A percentile compares a stretch with the other conserved stretches of the same genome.
phyloP scores from a whole-genome alignment of 1,140 invertebrate species.

The Neuroterus valhalla region DNA sequence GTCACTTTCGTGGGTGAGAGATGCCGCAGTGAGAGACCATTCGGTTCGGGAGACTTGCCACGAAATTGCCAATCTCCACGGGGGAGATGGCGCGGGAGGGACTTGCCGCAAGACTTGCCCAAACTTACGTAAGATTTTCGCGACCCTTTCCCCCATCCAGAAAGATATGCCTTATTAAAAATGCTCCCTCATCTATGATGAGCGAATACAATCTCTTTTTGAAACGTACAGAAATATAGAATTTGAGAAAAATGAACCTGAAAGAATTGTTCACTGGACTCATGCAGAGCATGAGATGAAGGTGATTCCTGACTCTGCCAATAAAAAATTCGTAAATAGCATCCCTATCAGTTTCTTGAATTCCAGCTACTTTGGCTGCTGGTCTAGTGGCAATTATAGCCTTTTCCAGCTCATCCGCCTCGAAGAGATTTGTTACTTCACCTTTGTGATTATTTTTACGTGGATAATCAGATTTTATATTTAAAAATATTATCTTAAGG shows the following conservation, averaged over 20 bases:
- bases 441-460: slow-evolving; percentile 69
- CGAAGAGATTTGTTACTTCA: slow-evolving; percentile 90
- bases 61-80: no score
- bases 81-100: no score
- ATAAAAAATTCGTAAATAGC: slow-evolving; percentile 89
- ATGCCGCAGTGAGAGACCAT: no score
- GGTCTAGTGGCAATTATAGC: slow-evolving; percentile 83
- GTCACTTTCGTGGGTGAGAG: no score
- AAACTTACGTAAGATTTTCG: no score
- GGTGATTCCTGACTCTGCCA: slow-evolving; percentile 84
- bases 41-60: no score
- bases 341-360: slow-evolving; percentile 82
- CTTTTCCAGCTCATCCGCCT: slow-evolving; percentile 89
- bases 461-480: slow-evolving; percentile 48
- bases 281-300: slow-evolving; percentile 92
- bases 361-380: slow-evolving; percentile 82
- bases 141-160: no score
- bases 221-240: slow-evolving; percentile 18
- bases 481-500: slow-evolving; percentile 51
- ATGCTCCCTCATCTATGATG: no score
- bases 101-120: no score
- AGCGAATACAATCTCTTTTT: no score
- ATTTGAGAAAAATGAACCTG: slow-evolving; percentile 70
- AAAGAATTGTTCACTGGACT: slow-evolving; percentile 92
- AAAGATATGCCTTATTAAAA: no score